Evolutionary conservation across 1,140 invertebrate genomes (phyloP).

Genomic region (Bombus terrestris): DNA sequence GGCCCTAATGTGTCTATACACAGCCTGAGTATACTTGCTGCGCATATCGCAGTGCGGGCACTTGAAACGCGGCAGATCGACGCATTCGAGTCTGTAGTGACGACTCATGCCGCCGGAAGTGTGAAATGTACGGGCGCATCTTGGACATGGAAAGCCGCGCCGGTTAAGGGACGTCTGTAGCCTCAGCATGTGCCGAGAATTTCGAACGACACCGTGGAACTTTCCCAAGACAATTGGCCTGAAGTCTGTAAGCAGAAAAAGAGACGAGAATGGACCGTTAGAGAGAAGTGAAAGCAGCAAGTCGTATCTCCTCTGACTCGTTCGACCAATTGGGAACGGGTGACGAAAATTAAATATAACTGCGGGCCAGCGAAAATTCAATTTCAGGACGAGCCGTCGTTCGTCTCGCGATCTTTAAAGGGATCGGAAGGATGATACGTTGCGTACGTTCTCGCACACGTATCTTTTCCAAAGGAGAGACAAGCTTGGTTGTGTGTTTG

Average conservation of each 20-base stretch:
- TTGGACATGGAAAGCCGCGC: conserved; percentile 63
- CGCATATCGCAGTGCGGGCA: conserved; percentile 72
- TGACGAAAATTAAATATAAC: background rate
- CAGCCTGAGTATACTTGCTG: conserved; percentile 72
- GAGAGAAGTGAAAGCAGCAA: conserved; percentile 6
- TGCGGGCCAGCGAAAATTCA: conserved; percentile 1
- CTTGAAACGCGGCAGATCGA: conserved; percentile 71
- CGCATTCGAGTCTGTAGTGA: conserved; percentile 70
- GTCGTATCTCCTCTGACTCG: conserved; percentile 11
- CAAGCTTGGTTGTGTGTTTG: background rate
- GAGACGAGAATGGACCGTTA: conserved; percentile 43
- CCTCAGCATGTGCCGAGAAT: conserved; percentile 45
- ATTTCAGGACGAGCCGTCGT: background rate
- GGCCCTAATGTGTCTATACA: conserved; percentile 68
- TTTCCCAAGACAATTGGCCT: conserved; percentile 66
- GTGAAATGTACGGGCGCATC: conserved; percentile 62
- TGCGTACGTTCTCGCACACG: background rate
- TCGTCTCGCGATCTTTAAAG: background rate
- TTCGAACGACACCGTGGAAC: conserved; percentile 47
- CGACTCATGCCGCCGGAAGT: conserved; percentile 68
- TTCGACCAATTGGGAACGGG: background rate
- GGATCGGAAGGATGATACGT: background rate
- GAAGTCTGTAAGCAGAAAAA: conserved; percentile 75
- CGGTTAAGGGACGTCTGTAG: conserved; percentile 55
- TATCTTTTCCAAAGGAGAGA: background rate